These are phyloP conservation scores for Apotomis capreana DNA, from an alignment of 2,888 invertebrate genomes.

Conservation along the genomic window DNA sequence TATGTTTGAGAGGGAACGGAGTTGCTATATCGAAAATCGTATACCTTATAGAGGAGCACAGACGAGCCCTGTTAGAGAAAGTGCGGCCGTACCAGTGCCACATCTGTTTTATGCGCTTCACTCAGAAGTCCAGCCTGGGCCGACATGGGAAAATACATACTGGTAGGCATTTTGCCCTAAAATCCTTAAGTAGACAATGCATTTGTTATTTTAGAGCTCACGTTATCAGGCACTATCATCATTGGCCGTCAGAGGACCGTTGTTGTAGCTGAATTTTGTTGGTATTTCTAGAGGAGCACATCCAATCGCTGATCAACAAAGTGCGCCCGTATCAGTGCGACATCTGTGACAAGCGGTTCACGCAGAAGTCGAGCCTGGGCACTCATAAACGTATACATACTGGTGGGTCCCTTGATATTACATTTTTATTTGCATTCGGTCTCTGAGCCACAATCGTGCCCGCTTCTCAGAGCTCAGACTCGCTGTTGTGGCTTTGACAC, in stretches of 20 bases:
- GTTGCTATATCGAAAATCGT: slow-evolving; percentile 81
- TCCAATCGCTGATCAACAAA: slow-evolving; percentile 85
- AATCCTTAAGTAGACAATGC: slow-evolving; percentile 80
- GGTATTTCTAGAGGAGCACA: slow-evolving; percentile 84
- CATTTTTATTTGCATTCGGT: slow-evolving; percentile 74
- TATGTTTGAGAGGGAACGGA: slow-evolving; percentile 70
- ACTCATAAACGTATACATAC: slow-evolving; percentile 92
- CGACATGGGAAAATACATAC: slow-evolving; percentile 89
- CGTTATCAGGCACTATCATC: slow-evolving; percentile 72
- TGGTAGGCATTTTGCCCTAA: slow-evolving; percentile 84
- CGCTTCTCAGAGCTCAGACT: slow-evolving; percentile 49
- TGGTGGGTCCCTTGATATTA: slow-evolving; percentile 83
- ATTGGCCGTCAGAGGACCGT: slow-evolving; percentile 65
- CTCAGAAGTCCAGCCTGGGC: slow-evolving; percentile 89
- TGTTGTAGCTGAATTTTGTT: slow-evolving; percentile 82
- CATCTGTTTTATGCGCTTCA: slow-evolving; percentile 88
- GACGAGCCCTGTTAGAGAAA: slow-evolving; percentile 85
- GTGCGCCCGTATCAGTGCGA: slow-evolving; percentile 87
- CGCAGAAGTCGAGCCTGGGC: slow-evolving; percentile 92
- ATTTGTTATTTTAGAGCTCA: slow-evolving; percentile 73
- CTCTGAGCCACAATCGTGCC: slow-evolving; percentile 73
- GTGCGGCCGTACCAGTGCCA: slow-evolving; percentile 88
- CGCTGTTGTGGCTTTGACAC: slow-evolving; percentile 78
- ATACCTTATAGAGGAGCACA: slow-evolving; percentile 84
- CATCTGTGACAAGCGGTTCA: slow-evolving; percentile 91